phyloP scores from a whole-genome alignment of 2,797 vertebrate species.

The Sebastes dallii region DNA sequence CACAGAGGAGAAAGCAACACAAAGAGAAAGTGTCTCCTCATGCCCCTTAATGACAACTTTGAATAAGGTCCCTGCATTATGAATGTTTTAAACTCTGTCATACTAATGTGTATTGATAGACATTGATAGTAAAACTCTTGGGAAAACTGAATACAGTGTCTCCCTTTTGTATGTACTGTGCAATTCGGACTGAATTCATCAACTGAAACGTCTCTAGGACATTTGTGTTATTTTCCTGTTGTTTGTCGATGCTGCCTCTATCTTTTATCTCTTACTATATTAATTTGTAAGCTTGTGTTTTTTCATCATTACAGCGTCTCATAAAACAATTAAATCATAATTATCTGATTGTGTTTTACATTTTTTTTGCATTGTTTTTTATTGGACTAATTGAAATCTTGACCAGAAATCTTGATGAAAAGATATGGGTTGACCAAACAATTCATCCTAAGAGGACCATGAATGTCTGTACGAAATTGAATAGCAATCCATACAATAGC shows the following conservation, averaged over 20 bases:
- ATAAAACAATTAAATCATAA: neutral
- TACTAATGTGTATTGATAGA: neutral
- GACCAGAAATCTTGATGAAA: neutral
- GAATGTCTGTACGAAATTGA: neutral
- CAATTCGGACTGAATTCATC: neutral
- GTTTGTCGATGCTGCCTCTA: neutral
- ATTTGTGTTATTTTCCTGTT: neutral
- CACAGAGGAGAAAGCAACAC: neutral
- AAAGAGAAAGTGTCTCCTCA: neutral
- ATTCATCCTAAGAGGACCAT: neutral
- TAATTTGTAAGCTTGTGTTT: neutral
- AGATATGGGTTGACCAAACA: neutral
- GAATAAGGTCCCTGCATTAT: neutral
- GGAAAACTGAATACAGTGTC: neutral
- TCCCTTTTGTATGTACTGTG: neutral
- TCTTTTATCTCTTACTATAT: neutral
- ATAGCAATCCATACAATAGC: no score
- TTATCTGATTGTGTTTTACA: neutral
- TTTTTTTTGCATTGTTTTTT: neutral
- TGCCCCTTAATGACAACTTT: slow-evolving; percentile 4
- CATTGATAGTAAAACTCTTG: neutral
- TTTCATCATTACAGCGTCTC: neutral
- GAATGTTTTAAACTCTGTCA: neutral
- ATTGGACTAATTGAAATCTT: neutral
- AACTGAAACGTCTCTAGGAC: neutral